Percentiles rank a stretch among this genome's conserved stretches.
These are phyloP conservation scores for Phthorimaea operculella DNA, from an alignment of 1,140 invertebrate species.

Conservation along the genomic window DNA sequence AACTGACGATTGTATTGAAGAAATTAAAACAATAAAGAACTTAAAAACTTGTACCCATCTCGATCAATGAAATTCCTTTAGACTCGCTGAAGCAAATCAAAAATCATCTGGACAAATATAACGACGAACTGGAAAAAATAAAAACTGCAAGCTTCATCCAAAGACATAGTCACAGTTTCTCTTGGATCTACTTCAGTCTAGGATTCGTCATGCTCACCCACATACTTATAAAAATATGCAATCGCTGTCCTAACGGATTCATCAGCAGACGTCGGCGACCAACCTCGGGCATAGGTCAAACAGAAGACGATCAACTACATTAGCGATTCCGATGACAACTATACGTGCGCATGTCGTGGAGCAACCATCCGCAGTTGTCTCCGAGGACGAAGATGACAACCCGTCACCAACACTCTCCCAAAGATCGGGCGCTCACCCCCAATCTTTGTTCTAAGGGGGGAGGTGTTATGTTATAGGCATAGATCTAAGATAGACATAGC, in stretches of 20 bases:
- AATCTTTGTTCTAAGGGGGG: conserved; percentile 22
- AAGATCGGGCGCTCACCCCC: conserved; percentile 14
- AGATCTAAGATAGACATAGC: too few species aligned
- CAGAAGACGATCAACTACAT: conserved; percentile 3
- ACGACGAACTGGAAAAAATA: conserved; percentile 10
- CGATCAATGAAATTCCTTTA: conserved; percentile 11
- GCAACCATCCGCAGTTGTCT: conserved; percentile 36
- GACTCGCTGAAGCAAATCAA: conserved; percentile 2
- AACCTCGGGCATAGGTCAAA: conserved; percentile 1
- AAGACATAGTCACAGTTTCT: neutral
- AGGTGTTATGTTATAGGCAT: conserved; percentile 19
- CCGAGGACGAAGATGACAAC: conserved; percentile 12
- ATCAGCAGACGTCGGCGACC: neutral
- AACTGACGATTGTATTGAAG: conserved; percentile 60
- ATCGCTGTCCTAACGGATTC: neutral
- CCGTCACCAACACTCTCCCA: conserved; percentile 19
- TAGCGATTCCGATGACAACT: conserved; percentile 1
- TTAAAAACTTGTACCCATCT: conserved; percentile 16
- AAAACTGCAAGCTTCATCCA: neutral
- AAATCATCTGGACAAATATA: conserved; percentile 6
- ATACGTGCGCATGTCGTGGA: conserved; percentile 22
- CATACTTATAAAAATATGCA: neutral
- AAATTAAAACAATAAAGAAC: conserved; percentile 31
- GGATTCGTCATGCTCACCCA: neutral
- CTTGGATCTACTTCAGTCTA: neutral